Conservation (phyloP, 2,113 vertebrate species). For the Oenanthe oenanthe region DNA sequence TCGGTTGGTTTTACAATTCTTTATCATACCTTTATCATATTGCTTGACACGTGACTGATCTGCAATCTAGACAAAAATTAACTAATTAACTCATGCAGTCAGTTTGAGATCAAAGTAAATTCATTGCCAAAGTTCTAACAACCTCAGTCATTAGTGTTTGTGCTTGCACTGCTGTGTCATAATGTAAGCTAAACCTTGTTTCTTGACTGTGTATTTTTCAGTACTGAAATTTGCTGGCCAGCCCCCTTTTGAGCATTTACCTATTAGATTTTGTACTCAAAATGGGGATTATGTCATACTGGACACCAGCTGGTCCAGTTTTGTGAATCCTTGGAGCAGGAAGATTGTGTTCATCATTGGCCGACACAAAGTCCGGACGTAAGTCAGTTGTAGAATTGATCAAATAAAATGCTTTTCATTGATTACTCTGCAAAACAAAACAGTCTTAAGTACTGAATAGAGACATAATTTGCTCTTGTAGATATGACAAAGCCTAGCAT, state of each 20-base stretch:
- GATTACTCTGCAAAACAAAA: neutral
- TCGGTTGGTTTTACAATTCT: neutral
- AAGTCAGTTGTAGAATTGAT: constrained; percentile 54
- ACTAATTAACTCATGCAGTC: neutral
- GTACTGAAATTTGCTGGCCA: constrained; percentile 88
- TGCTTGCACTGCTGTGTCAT: neutral
- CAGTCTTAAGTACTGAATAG: neutral
- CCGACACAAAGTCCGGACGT: constrained; percentile 89
- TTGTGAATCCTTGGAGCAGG: constrained; percentile 91
- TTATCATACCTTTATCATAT: neutral
- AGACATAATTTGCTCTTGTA: neutral
- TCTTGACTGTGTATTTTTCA: constrained; percentile 38
- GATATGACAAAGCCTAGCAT: neutral
- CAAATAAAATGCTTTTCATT: neutral
- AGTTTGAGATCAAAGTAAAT: neutral
- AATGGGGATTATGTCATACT: constrained; percentile 88
- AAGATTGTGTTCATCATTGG: constrained; percentile 91
- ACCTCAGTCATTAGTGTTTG: neutral
- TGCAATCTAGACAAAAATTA: neutral
- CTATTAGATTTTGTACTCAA: constrained; percentile 86
- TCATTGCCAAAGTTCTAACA: neutral
- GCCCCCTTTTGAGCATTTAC: constrained; percentile 87
- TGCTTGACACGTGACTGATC: neutral
- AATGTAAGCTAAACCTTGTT: neutral
- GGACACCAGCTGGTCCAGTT: constrained; percentile 93